Percentiles rank a stretch among this genome's conserved stretches.
Conservation (phyloP, 2,888 invertebrate genomes). For the Anoncus sp. region DNA sequence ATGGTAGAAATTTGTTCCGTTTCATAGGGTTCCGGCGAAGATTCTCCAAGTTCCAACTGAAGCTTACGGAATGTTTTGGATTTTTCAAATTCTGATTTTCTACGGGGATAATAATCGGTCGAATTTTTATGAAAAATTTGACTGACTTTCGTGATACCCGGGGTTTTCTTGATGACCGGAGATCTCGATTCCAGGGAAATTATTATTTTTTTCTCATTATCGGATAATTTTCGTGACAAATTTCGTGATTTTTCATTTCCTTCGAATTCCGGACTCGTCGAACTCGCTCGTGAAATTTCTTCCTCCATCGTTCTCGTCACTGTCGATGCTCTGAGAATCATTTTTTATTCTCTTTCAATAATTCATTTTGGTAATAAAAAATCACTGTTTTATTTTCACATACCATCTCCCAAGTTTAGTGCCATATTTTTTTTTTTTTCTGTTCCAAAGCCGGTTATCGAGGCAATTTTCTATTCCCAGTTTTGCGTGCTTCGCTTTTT, state of each 20-base stretch:
- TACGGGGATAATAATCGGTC: slow-evolving; percentile 58
- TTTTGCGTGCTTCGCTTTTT: slow-evolving; percentile 31
- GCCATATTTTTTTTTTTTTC: slow-evolving; percentile 35
- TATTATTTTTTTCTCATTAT: slow-evolving; percentile 15
- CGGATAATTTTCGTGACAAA: slow-evolving; percentile 26
- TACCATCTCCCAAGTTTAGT: slow-evolving; percentile 54
- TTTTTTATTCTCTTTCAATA: slow-evolving; percentile 34
- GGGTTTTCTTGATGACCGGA: slow-evolving; percentile 16
- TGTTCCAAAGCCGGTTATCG: slow-evolving; percentile 56
- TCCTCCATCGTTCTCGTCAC: slow-evolving; percentile 55
- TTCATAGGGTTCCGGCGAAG: slow-evolving; percentile 57
- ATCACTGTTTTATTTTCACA: slow-evolving; percentile 30
- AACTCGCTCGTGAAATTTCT: slow-evolving; percentile 43
- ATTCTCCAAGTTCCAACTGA: slow-evolving; percentile 57
- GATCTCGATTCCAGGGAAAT: slow-evolving; percentile 7
- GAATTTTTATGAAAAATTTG: slow-evolving; percentile 54
- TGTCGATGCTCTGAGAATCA: slow-evolving; percentile 60
- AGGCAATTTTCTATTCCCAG: slow-evolving; percentile 33
- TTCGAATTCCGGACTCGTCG: slow-evolving; percentile 45
- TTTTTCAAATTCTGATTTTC: slow-evolving; percentile 64
- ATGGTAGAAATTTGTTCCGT: slow-evolving; percentile 30
- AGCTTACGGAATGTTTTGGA: slow-evolving; percentile 62
- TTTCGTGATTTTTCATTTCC: slow-evolving; percentile 32
- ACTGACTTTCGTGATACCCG: slow-evolving; percentile 57
- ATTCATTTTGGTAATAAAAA: slow-evolving; percentile 19